Conservation (phyloP, 2,888 invertebrate species). For the Meandrusa payeni region DNA sequence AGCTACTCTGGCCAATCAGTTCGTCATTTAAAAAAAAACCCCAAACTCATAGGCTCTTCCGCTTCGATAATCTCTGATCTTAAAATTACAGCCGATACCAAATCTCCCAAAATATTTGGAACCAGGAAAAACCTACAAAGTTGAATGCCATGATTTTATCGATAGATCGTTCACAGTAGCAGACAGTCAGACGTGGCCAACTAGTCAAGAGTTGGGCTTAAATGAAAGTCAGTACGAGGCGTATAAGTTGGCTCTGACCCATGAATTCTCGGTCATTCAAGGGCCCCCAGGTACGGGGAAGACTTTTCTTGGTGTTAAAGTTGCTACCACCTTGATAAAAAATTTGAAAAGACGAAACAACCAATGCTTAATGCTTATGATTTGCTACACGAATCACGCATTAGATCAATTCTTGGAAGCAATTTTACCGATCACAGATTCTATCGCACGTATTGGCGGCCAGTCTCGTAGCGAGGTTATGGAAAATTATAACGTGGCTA, state of each 20-base stretch:
- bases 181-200: conserved; percentile 67
- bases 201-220: conserved; percentile 62
- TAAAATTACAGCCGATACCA: conserved; percentile 41
- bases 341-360: conserved; percentile 54
- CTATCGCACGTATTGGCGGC: conserved; percentile 85
- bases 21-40: no score
- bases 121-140: conserved; percentile 25
- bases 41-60: no score
- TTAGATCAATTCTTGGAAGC: conserved; percentile 91
- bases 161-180: conserved; percentile 40
- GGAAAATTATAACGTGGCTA: conserved; percentile 63
- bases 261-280: conserved; percentile 88
- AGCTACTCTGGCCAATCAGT: no score
- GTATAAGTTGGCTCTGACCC: conserved; percentile 83
- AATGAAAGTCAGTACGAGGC: conserved; percentile 85
- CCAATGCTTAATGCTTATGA: conserved; percentile 82
- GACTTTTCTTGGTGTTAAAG: conserved; percentile 87
- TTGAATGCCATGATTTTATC: conserved; percentile 14
- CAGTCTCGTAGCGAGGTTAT: conserved; percentile 80
- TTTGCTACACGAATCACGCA: conserved; percentile 93
- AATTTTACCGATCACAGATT: conserved; percentile 76
- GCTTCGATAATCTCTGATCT: no score
- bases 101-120: conserved; percentile 43
- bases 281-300: conserved; percentile 95
- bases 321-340: conserved; percentile 83